Evolutionary conservation across 2,113 vertebrate species (phyloP), one percentile per base, ranked within the genome.

Genomic region (Bubo blakistoni): DNA sequence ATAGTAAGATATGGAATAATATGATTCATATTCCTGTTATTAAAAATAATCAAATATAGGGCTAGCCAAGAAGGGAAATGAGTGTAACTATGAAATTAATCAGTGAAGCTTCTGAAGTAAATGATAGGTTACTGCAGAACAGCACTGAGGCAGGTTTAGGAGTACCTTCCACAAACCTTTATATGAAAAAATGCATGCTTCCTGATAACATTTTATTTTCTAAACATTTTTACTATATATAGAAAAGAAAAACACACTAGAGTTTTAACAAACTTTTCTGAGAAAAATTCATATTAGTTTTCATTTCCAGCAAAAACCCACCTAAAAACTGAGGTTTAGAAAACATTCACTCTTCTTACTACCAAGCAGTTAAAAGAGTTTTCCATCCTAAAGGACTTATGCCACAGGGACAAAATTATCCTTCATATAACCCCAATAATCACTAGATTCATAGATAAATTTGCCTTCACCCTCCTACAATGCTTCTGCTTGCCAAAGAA

Each of bases 31-130:
- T 81, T 94, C 67, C 79, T 90, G 72, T 83, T 95, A 88, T 86
- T 96, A 86, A 91, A 92, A 87, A 90, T 90, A 97, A 95, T 88
- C 90, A 88, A 95, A 95, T 92, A 94, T 57, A 77, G 15, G 32
- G 32, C 42, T 91, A 73, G 38, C 49, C 62, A 92, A 94, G 79
- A 94, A 95, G 66, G 81, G 79, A 96, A 97, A 88, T 84, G 59
- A 95, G 34, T 62, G 29, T 24, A 94, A 86, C 62, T 79, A 62
- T 32, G 47, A 92, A 84, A 96, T 79, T 78, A 93, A 95, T 96
- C 92, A 94, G 67, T 11, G 9, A 87, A 83, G 79, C 66, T 96
- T 92, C 72, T 86, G 58, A 94, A 95, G 54, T 52, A 94, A 91
- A 88, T 51, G 40, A 73, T 66, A 52, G 15, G 66, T 82, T 90